Evolutionary conservation across 2,797 vertebrate species (phyloP).

Genomic region (Ceryle rudis): DNA sequence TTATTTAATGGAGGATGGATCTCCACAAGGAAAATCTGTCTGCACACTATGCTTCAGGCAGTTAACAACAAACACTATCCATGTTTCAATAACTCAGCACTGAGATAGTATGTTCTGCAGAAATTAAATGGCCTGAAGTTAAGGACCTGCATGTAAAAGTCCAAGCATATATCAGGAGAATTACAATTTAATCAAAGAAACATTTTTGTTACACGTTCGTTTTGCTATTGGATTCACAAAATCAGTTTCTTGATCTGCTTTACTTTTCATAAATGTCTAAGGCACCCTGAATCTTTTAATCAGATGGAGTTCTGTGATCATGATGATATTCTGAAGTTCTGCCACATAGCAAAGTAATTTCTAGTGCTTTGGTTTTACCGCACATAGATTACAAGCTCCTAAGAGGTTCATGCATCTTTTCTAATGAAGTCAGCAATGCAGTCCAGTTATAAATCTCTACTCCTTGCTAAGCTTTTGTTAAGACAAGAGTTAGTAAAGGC

Average conservation of each 20-base stretch:
- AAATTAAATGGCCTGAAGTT: background rate
- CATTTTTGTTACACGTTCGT: background rate
- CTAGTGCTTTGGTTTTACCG: background rate
- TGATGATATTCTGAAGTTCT: background rate
- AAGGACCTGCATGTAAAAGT: background rate
- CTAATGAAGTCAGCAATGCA: background rate
- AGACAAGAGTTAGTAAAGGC: background rate
- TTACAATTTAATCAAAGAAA: background rate
- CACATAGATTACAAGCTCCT: background rate
- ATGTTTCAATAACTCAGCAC: background rate
- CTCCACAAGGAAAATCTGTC: background rate
- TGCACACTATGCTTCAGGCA: background rate
- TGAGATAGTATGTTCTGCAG: background rate
- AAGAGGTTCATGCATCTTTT: background rate
- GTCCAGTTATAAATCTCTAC: background rate
- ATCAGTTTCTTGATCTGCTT: background rate
- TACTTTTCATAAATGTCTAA: background rate
- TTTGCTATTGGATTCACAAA: background rate
- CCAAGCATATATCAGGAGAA: background rate
- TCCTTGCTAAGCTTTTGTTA: background rate
- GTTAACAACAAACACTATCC: background rate
- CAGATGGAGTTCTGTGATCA: background rate
- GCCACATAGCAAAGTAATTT: background rate
- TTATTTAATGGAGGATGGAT: background rate
- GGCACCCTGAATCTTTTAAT: background rate